A percentile compares a stretch with the other conserved stretches of the same genome.
Conservation (phyloP, 1,140 invertebrate genomes). For the Drosophila pectinifera region DNA sequence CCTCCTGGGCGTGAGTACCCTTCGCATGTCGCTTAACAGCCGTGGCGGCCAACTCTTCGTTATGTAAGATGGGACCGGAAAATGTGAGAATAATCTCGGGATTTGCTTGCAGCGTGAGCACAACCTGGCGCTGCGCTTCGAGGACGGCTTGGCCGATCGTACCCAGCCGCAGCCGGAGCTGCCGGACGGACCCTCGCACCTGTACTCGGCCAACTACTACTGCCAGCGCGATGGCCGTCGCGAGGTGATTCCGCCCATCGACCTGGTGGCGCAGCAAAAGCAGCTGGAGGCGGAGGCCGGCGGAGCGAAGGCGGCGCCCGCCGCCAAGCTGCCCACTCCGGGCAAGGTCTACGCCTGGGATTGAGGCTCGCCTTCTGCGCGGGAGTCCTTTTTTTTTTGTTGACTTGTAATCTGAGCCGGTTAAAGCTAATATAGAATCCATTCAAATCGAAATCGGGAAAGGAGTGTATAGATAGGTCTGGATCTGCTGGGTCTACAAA, state of each 20-base stretch:
- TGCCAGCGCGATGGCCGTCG: conserved; percentile 90
- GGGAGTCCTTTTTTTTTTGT: conserved; percentile 33
- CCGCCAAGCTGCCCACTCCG: conserved; percentile 85
- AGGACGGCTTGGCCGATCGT: conserved; percentile 87
- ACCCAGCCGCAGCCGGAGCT: conserved; percentile 91
- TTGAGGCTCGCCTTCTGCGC: conserved; percentile 33
- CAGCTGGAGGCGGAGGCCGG: conserved; percentile 42
- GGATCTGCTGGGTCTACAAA: neutral
- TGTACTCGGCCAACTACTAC: conserved; percentile 92
- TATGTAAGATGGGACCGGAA: conserved; percentile 61
- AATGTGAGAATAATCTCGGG: neutral
- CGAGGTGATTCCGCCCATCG: conserved; percentile 89
- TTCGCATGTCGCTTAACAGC: too few species aligned
- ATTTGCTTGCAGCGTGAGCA: conserved; percentile 86
- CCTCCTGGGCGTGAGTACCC: conserved; percentile 86
- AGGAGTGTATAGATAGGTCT: too few species aligned
- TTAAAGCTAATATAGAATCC: conserved; percentile 58
- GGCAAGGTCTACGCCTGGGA: conserved; percentile 87
- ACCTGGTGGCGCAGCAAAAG: conserved; percentile 85
- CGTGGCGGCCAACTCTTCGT: conserved; percentile 6
- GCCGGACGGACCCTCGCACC: conserved; percentile 90
- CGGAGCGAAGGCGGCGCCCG: conserved; percentile 29
- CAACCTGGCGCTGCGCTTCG: conserved; percentile 88
- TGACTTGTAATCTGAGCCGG: conserved; percentile 32
- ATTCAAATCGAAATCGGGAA: conserved; percentile 12